These are phyloP conservation scores for Papilio dardanus DNA, from an alignment of 1,140 invertebrate genomes.

Conservation along the genomic window DNA sequence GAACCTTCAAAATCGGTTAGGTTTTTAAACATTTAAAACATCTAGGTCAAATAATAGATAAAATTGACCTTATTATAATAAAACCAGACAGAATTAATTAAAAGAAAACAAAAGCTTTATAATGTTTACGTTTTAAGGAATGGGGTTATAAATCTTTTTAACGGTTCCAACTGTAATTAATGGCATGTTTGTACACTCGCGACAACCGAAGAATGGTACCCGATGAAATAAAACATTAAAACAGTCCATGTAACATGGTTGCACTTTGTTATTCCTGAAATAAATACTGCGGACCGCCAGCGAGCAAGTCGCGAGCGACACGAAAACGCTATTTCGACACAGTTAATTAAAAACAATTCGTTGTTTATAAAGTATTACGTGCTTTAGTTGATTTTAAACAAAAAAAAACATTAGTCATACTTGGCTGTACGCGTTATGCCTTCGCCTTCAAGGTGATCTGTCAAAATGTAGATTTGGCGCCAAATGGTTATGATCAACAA, in stretches of 20 bases:
- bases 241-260: constrained; percentile 62
- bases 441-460: constrained; percentile 51
- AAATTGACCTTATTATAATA: neutral
- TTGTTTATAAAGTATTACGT: constrained; percentile 26
- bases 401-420: neutral
- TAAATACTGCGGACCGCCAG: constrained; percentile 57
- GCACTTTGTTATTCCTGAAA: constrained; percentile 67
- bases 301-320: constrained; percentile 57
- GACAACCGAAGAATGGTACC: constrained; percentile 63
- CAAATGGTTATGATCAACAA: constrained; percentile 72
- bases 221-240: constrained; percentile 73
- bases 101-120: constrained; percentile 47
- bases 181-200: constrained; percentile 63
- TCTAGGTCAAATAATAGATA: neutral
- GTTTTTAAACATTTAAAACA: neutral
- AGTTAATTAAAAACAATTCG: constrained; percentile 58
- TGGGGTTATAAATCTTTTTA: constrained; percentile 74
- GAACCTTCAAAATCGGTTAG: neutral
- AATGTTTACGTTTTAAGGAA: constrained; percentile 55
- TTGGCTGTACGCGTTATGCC: constrained; percentile 30
- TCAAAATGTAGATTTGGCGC: constrained; percentile 61
- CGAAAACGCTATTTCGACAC: constrained; percentile 62
- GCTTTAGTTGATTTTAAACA: neutral
- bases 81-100: neutral
- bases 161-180: constrained; percentile 73